A percentile compares a stretch with the other conserved stretches of the same genome.
phyloP scores from a whole-genome alignment of 1,140 invertebrate species.

The Zophobas morio region DNA sequence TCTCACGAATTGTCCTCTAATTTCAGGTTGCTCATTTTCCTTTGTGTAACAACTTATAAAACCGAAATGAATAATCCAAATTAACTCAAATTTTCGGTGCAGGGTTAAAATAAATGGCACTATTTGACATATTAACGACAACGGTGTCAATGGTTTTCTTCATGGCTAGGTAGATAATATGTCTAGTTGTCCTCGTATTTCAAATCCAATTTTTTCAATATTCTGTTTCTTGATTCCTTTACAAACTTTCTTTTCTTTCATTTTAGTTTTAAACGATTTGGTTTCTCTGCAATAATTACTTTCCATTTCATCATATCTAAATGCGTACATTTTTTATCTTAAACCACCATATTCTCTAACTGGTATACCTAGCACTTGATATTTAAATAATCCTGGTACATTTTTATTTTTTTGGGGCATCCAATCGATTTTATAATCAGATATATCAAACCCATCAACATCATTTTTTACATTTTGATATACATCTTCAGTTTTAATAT shows the following conservation, averaged over 20 bases:
- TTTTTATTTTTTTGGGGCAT: constrained; percentile 43
- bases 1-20: too few relatives aligned
- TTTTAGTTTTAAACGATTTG: constrained; percentile 25
- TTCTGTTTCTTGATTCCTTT: constrained; percentile 30
- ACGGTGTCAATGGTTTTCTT: too few relatives aligned
- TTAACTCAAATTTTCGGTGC: too few relatives aligned
- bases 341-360: constrained; percentile 20
- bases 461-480: not conserved
- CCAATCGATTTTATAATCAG: constrained; percentile 35
- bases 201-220: constrained; percentile 47
- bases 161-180: too few relatives aligned
- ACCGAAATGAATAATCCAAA: too few relatives aligned
- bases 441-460: constrained; percentile 6
- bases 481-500: constrained; percentile 1
- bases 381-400: constrained; percentile 32
- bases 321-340: constrained; percentile 9
- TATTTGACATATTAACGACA: too few relatives aligned
- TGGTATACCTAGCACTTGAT: constrained; percentile 21
- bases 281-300: constrained; percentile 5
- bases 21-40: too few relatives aligned
- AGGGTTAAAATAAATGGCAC: too few relatives aligned
- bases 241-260: constrained; percentile 28
- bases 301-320: constrained; percentile 8
- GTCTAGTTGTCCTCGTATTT: constrained; percentile 40
- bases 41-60: too few relatives aligned